phyloP scores from a whole-genome alignment of 2,113 vertebrate genomes.

The Phocoena sinus region DNA sequence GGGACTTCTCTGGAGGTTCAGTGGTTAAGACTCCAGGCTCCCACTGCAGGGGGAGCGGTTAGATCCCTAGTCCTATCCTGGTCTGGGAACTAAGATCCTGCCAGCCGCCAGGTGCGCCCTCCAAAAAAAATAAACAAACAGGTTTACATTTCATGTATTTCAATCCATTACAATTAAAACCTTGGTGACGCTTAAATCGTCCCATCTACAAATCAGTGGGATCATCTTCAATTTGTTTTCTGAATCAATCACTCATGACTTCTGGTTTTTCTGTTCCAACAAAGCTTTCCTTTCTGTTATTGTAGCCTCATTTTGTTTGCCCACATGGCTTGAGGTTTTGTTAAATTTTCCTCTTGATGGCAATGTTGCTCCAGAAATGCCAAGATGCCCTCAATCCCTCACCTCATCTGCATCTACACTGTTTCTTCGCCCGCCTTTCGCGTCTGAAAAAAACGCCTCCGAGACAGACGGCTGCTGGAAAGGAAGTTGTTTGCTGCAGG shows the following conservation, averaged over 20 bases:
- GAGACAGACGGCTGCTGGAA: not conserved
- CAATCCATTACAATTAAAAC: not conserved
- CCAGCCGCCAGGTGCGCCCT: too few relatives aligned
- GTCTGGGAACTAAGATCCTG: not conserved
- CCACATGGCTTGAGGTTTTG: not conserved
- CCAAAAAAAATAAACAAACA: not conserved
- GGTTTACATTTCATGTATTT: not conserved
- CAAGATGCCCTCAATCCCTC: not conserved
- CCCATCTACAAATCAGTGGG: not conserved
- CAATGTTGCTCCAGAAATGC: slow-evolving; percentile 50
- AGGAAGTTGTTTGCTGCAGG: not conserved
- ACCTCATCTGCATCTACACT: not conserved
- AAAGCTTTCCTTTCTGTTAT: not conserved
- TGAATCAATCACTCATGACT: not conserved
- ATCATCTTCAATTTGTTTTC: not conserved
- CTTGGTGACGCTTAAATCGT: not conserved
- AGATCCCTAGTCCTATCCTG: not conserved
- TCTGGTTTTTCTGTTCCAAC: not conserved
- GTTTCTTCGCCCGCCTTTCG: not conserved
- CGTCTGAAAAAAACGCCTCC: not conserved
- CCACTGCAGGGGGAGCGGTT: not conserved
- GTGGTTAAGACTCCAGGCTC: not conserved
- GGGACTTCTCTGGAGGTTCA: not conserved
- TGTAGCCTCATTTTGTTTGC: not conserved
- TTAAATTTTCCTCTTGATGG: slow-evolving; percentile 31